Percentiles rank a stretch among this genome's conserved stretches.
Evolutionary conservation across 2,113 vertebrate species (phyloP).

Genomic region (Oenanthe oenanthe): DNA sequence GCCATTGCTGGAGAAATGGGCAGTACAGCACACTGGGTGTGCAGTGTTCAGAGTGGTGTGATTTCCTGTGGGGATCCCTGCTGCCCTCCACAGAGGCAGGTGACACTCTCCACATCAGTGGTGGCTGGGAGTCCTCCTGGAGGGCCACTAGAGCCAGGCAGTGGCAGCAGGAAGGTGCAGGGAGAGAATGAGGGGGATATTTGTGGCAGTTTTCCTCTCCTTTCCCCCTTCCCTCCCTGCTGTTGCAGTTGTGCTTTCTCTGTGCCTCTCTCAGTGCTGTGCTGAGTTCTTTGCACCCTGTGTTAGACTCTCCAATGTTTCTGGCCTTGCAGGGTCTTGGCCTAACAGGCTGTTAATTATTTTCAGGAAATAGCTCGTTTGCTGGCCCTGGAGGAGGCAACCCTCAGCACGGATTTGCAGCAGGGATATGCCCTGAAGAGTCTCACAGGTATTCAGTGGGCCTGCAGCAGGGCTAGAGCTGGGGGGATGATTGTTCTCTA

Average conservation of each 20-base stretch:
- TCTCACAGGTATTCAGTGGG: conserved; percentile 85
- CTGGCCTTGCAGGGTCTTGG: neutral
- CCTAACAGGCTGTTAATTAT: neutral
- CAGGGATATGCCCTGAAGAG: conserved; percentile 98
- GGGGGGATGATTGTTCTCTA: neutral
- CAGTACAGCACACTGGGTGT: neutral
- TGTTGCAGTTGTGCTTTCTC: neutral
- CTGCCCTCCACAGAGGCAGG: neutral
- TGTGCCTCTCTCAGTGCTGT: neutral
- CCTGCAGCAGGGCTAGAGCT: neutral
- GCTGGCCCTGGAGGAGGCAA: conserved; percentile 94
- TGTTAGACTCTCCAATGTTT: neutral
- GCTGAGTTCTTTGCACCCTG: neutral
- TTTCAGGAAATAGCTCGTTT: conserved; percentile 94
- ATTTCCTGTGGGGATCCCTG: neutral
- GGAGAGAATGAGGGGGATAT: neutral
- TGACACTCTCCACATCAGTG: neutral
- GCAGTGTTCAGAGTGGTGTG: neutral
- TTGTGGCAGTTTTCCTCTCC: neutral
- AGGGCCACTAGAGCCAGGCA: neutral
- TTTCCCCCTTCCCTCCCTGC: neutral
- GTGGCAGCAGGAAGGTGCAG: neutral
- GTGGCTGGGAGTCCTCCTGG: neutral
- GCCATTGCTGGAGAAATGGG: neutral
- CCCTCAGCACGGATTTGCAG: conserved; percentile 94